Conservation (phyloP, 1,140 invertebrate species). For the Ylistrum balloti region DNA sequence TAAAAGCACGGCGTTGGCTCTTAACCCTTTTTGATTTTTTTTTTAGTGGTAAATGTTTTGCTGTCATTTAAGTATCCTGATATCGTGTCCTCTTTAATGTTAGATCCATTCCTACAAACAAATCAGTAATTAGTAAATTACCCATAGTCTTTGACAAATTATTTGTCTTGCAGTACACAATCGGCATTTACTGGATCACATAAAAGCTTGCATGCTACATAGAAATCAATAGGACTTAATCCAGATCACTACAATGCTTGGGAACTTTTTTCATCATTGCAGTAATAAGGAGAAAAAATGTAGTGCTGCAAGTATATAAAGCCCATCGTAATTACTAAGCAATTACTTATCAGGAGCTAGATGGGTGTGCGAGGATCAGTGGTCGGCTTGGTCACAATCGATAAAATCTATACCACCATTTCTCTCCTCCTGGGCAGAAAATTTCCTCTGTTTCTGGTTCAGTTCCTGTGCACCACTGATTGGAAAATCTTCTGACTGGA, state of each 20-base stretch:
- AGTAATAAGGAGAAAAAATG: slow-evolving; percentile 4
- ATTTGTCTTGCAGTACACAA: too few species aligned
- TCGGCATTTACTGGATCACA: slow-evolving; percentile 4
- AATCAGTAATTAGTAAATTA: too few species aligned
- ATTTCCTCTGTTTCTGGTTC: neutral
- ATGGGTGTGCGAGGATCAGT: slow-evolving; percentile 24
- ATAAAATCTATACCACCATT: slow-evolving; percentile 6
- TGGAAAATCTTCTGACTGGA: slow-evolving; percentile 8
- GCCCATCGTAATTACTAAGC: neutral
- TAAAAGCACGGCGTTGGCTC: too few species aligned
- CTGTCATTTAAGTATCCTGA: too few species aligned
- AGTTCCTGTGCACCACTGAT: slow-evolving; percentile 4
- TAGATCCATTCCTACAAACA: too few species aligned
- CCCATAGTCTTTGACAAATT: neutral
- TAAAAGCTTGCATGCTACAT: slow-evolving; percentile 9
- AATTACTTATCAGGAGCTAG: neutral
- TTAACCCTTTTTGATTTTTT: too few species aligned
- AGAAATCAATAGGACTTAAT: slow-evolving; percentile 36
- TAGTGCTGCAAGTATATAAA: slow-evolving; percentile 22
- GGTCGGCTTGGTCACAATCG: neutral
- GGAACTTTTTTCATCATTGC: neutral
- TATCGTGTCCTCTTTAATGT: too few species aligned
- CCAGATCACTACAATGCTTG: slow-evolving; percentile 18
- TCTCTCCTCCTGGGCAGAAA: neutral
- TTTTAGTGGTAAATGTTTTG: too few species aligned